Evolutionary conservation across 1,140 invertebrate species (phyloP), one percentile per base, ranked within the genome.

Genomic region (Plodia interpunctella): DNA sequence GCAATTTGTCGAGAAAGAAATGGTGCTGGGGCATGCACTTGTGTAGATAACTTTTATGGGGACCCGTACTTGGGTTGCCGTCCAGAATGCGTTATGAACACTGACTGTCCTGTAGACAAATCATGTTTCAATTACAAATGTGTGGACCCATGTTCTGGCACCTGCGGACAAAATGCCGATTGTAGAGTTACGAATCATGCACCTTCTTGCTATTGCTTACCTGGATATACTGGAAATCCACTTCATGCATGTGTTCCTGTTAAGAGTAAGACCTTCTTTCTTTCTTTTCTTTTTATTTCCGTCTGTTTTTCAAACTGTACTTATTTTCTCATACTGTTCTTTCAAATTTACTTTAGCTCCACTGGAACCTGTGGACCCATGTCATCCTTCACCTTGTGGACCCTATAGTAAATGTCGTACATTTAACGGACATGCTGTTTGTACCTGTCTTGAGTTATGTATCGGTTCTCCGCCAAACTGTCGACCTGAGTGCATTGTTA

Each of bases 91-190:
- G 91, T 95, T n/a, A 93, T 95, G 76, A 96, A 96, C 76, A 93
- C 92, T 21, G 95, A 96, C 75, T 97, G 96, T 87, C 82, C 92
- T 38, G 90, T 90, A 60, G 91, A 92, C 68, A 93, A 93, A 84
- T 94, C 95, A 57, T 97, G 96, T 80, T 92, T 94, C 28, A 94
- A 94, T 75, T 95, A 95, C 81, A 96, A 96, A 87, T 97, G 96
- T 80, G 91, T 92, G 68, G 93, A 97, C 87, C 95, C 95, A 15
- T 97, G 96, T 80, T 90, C 91, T 58, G 95, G 94, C 60, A 92
- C 92, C 55, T 96, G 96, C 86, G 96, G 96, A 38, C 83, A 95
- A 50, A 96, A 96, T 82, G 94, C 96, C 13, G 91, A 95, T 76
- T 98, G 96, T 86, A 92, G 92, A 74, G 95, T 97, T 19, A 91